Evolutionary conservation across 1,140 invertebrate species (phyloP), one percentile per base, ranked within the genome.

Genomic region (Ostrea denselamellosa): DNA sequence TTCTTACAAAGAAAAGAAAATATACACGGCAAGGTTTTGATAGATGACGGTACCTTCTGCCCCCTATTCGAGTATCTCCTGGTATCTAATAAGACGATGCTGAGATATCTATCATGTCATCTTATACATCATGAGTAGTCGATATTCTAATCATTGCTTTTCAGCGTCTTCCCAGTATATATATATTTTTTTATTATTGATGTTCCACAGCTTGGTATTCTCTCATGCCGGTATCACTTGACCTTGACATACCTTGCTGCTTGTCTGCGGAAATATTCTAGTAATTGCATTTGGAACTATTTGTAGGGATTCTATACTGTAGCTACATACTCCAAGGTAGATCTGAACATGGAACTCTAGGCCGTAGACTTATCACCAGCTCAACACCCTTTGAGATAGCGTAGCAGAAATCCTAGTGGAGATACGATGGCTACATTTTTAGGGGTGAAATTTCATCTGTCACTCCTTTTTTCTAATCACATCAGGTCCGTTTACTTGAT

Each of bases 361-460:
- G 22, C 25, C 17, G 22, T n/a, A 12, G 22, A 56, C 83, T 25
- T 52, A 0, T 65, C 7, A 19, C 22, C 12, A n/a, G 34, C 17
- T n/a, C 65, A 10, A 44, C 22, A 53, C 51, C 83, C 17, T 65
- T 83, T n/a, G 25, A 56, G 14, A 58, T 53, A 22, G 83, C 25
- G 19, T 0, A n/a, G 1, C 10, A 28, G 25, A 28, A 56, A 56
- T 8, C 54, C 22, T 56, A 85, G 5, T 0, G 25, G n/a, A n/a
- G n/a, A n/a, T n/a, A 85, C 25, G 34, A 85, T 52, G 56, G 83
- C n/a, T 85, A 85, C 83, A 85, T 85, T 85, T 62, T 22, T 85
- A n/a, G n/a, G 54, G 83, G 25, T 85, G 19, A 25, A 85, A 85
- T 85, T 85, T 0, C 44, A 83, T 83, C 52, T 83, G 8, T 44